A percentile compares a stretch with the other conserved stretches of the same genome.
These are phyloP conservation scores for Spodoptera littoralis DNA, from an alignment of 2,888 invertebrate species.

Conservation along the genomic window DNA sequence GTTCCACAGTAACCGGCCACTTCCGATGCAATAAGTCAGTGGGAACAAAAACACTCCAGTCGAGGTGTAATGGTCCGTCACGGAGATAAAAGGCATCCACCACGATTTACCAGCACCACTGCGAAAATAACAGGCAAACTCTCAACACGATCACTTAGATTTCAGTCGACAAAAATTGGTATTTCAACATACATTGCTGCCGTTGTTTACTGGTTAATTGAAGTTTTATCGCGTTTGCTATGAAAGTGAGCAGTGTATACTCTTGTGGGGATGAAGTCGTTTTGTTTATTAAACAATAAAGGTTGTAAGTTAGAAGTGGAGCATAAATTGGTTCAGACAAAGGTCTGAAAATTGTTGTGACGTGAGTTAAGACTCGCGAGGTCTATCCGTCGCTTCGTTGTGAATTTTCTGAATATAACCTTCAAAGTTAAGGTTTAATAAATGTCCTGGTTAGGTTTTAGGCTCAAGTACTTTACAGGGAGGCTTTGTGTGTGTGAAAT, in stretches of 20 bases:
- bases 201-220: background rate
- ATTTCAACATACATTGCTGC: slow-evolving; percentile 2
- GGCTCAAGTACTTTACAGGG: slow-evolving; percentile 2
- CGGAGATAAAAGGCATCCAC: slow-evolving; percentile 42
- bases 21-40: slow-evolving; percentile 45
- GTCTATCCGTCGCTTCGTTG: slow-evolving; percentile 8
- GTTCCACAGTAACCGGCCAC: slow-evolving; percentile 6
- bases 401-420: slow-evolving; percentile 6
- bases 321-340: slow-evolving; percentile 35
- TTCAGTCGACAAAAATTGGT: background rate
- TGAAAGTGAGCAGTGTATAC: slow-evolving; percentile 7
- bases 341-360: slow-evolving; percentile 23
- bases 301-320: slow-evolving; percentile 13
- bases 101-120: slow-evolving; percentile 29
- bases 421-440: slow-evolving; percentile 11
- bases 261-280: background rate
- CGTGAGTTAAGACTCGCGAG: slow-evolving; percentile 18
- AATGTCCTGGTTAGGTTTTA: slow-evolving; percentile 9
- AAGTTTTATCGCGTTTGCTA: no score
- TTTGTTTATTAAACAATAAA: background rate
- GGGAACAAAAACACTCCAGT: slow-evolving; percentile 42
- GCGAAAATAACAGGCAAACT: slow-evolving; percentile 37
- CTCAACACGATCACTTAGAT: slow-evolving; percentile 1
- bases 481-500: slow-evolving; percentile 15
- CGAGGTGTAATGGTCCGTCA: slow-evolving; percentile 49